Conservation (phyloP, 2,113 vertebrate species). For the Eulemur macaco region DNA sequence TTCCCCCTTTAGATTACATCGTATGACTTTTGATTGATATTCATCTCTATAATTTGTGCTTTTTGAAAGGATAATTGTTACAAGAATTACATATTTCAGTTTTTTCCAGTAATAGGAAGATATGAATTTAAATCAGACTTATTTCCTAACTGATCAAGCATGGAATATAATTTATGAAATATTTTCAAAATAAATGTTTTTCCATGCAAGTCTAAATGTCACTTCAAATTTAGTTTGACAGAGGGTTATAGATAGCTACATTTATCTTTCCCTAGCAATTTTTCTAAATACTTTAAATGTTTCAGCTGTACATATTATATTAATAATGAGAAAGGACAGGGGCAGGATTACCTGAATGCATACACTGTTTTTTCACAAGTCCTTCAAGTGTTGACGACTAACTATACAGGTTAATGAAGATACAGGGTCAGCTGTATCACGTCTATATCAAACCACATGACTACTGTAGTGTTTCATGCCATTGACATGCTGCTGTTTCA, state of each 20-base stretch:
- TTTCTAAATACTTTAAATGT: background rate
- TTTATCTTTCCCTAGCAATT: background rate
- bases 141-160: conserved; percentile 67
- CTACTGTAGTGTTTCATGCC: background rate
- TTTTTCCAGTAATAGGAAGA: conserved; percentile 62
- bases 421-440: background rate
- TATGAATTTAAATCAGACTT: conserved; percentile 62
- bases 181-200: conserved; percentile 67
- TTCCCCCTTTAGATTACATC: conserved; percentile 38
- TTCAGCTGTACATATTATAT: background rate
- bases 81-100: conserved; percentile 54
- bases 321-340: conserved; percentile 22
- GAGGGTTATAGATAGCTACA: background rate
- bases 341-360: background rate
- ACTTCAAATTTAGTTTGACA: conserved; percentile 56
- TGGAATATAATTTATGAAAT: conserved; percentile 30
- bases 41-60: conserved; percentile 57
- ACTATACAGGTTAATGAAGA: background rate
- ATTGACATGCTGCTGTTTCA: background rate
- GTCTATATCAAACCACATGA: background rate
- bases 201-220: conserved; percentile 48
- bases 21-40: conserved; percentile 67
- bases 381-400: conserved; percentile 39
- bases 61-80: conserved; percentile 68
- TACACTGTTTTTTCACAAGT: conserved; percentile 44